Evolutionary conservation across 2,888 invertebrate genomes (phyloP).

Genomic region (Pandemis cinnamomeana): DNA sequence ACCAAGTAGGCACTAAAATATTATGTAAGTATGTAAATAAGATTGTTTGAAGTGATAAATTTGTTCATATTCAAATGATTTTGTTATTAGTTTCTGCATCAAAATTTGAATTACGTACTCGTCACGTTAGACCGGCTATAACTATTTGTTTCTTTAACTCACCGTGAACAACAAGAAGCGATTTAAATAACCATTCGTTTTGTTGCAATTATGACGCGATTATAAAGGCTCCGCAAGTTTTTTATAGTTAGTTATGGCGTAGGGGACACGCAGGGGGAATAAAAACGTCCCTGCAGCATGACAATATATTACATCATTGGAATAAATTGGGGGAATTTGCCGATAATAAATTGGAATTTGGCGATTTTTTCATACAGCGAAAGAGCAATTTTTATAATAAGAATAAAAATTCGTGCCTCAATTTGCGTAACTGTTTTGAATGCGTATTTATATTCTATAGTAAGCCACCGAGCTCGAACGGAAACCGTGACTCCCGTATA

Average conservation of each 20-base stretch:
- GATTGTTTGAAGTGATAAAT: neutral
- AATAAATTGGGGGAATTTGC: slow-evolving; percentile 41
- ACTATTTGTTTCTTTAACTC: slow-evolving; percentile 33
- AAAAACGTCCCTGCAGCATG: slow-evolving; percentile 31
- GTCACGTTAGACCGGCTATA: neutral
- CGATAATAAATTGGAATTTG: slow-evolving; percentile 26
- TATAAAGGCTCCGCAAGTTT: slow-evolving; percentile 68
- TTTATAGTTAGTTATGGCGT: slow-evolving; percentile 62
- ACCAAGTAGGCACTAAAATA: neutral
- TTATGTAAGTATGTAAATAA: neutral
- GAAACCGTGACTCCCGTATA: slow-evolving; percentile 47
- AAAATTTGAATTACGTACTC: neutral
- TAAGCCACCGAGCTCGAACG: slow-evolving; percentile 24
- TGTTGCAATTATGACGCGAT: slow-evolving; percentile 69
- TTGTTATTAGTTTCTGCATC: neutral
- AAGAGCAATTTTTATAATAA: neutral
- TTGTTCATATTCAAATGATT: neutral
- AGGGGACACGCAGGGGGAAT: slow-evolving; percentile 41
- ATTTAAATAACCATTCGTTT: slow-evolving; percentile 57
- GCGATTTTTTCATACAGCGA: neutral
- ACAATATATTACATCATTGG: slow-evolving; percentile 39
- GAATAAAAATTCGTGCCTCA: neutral
- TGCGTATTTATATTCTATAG: neutral
- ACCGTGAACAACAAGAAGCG: slow-evolving; percentile 30
- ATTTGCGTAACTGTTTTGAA: neutral